Evolutionary conservation across 2,888 invertebrate genomes (phyloP).

Genomic region (Apotomis capreana): DNA sequence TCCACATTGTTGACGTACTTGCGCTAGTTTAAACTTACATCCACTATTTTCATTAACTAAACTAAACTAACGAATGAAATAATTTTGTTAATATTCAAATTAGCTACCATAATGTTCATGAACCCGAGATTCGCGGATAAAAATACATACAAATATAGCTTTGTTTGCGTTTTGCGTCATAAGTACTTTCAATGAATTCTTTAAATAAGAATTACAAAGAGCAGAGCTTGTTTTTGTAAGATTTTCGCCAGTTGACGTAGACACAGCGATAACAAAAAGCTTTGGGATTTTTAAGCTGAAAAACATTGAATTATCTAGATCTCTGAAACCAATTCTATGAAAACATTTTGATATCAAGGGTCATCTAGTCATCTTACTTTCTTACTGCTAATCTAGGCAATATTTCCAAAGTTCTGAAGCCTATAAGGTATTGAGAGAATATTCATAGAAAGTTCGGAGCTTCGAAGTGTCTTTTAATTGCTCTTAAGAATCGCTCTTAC

Average conservation of each 20-base stretch:
- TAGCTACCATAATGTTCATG: constrained; percentile 17
- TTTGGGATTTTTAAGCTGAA: background rate
- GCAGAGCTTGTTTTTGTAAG: background rate
- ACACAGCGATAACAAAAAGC: background rate
- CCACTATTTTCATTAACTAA: constrained; percentile 4
- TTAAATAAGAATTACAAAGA: constrained; percentile 12
- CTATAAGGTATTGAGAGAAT: no score
- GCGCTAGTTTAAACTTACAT: constrained; percentile 14
- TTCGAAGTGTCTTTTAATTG: no score
- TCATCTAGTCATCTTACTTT: background rate
- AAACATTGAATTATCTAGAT: background rate
- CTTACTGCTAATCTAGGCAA: no score
- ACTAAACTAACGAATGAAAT: background rate
- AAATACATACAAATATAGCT: constrained; percentile 22
- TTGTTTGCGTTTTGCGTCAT: constrained; percentile 29
- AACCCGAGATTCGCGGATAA: constrained; percentile 28
- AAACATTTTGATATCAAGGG: background rate
- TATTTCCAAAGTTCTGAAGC: no score
- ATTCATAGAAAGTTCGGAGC: no score
- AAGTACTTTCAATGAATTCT: constrained; percentile 9
- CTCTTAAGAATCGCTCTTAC: no score
- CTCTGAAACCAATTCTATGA: background rate
- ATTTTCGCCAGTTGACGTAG: background rate
- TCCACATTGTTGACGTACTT: constrained; percentile 15
- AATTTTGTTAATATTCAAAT: constrained; percentile 20